Base-by-base conservation (phyloP, 2,113 vertebrate genomes). In the Rynchops niger region DNA sequence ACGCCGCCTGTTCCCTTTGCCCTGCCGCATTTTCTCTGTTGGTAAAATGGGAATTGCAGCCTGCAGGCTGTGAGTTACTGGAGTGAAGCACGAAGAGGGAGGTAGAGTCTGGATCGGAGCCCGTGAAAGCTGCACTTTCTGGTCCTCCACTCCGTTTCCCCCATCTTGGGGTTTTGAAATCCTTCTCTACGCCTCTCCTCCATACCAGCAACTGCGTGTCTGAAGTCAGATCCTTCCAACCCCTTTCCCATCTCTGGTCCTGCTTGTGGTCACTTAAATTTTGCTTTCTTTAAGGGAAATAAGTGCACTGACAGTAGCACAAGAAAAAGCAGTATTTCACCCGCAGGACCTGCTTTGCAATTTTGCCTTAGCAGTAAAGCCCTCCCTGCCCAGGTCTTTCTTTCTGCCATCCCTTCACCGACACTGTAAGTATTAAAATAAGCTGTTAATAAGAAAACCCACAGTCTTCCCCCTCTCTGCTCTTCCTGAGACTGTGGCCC, bases 191-290 rank as follows among this genome's bases (percentile, higher is more conserved):
- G 34, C 34, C 58, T 45, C 13, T 70, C 6, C 12, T n/a, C 15
- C 7, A 4, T 9, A 23, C n/a, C 89, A 50, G 26, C 3, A 50
- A 22, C 56, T 0, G 0, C 36, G 23, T 21, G 9, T 19, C 79
- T 83, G 63, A 67, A 58, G 38, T 19, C 50, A 91, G 29, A 38
- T 23, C 55, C 65, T 76, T n/a, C 72, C 85, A 38, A 7, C 4
- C 13, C 36, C 23, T 47, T 80, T 52, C 36, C 62, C 67, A 5
- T 17, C 53, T 13, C 82, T 18, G 25, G 6, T 50, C 45, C 59
- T 70, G 3, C 74, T 82, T 1, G 1, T 1, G 4, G 15, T 10
- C 78, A 56, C n/a, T 56, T 7, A 11, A 34, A 8, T 56, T 77
- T 53, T 30, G 9, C 34, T 53, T 78, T 36, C 63, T 89, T 45